Evolutionary conservation across 1,140 invertebrate genomes (phyloP).

Genomic region (Drosophila bipectinata): DNA sequence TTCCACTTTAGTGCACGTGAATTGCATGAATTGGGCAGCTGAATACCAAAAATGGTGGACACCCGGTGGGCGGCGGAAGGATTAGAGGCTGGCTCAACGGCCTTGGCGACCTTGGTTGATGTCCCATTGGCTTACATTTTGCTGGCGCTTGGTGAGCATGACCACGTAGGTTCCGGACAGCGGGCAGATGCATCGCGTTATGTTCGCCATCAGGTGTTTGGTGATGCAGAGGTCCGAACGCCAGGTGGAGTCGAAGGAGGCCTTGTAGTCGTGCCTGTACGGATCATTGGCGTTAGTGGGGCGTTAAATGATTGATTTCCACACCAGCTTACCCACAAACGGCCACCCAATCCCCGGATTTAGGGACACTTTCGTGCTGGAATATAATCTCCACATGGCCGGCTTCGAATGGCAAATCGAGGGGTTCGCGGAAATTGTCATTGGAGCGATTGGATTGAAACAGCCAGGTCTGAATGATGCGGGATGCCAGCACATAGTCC

Average conservation of each 20-base stretch:
- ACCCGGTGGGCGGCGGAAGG: background rate
- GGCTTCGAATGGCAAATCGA: constrained; percentile 78
- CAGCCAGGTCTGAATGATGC: constrained; percentile 85
- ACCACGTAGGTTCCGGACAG: constrained; percentile 86
- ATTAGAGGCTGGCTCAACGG: constrained; percentile 1
- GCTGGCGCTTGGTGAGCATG: constrained; percentile 85
- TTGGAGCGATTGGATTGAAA: constrained; percentile 81
- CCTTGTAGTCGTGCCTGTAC: constrained; percentile 78
- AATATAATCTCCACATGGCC: constrained; percentile 83
- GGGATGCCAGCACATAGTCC: constrained; percentile 88
- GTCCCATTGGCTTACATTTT: constrained; percentile 84
- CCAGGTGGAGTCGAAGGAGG: constrained; percentile 81
- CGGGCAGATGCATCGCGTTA: constrained; percentile 86
- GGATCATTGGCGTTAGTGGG: background rate
- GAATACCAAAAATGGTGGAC: constrained; percentile 2
- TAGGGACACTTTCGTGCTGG: constrained; percentile 82
- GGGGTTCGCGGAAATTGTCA: constrained; percentile 72
- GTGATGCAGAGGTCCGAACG: constrained; percentile 85
- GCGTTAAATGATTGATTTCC: background rate
- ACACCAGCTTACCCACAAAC: constrained; percentile 68
- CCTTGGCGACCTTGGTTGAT: constrained; percentile 42
- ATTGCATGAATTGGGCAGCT: constrained; percentile 51
- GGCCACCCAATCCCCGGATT: constrained; percentile 78
- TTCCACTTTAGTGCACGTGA: constrained; percentile 56
- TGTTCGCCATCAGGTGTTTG: constrained; percentile 84